Evolutionary conservation across 2,888 invertebrate genomes (phyloP).

Genomic region (Scaptomyza cyrtandrae): DNA sequence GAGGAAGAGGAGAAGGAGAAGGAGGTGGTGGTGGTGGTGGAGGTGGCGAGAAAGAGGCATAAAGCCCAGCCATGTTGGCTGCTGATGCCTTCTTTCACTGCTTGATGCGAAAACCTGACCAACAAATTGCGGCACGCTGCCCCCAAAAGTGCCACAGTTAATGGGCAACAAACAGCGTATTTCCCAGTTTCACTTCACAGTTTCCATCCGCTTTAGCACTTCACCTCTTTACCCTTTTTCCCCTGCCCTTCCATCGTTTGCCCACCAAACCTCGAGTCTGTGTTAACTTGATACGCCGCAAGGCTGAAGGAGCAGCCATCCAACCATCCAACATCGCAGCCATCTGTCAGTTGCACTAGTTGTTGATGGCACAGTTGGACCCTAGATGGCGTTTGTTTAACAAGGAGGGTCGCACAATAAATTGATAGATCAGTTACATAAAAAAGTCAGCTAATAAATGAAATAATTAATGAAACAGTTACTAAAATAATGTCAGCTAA

Average conservation of each 20-base stretch:
- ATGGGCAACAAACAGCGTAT: slow-evolving; percentile 69
- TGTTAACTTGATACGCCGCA: slow-evolving; percentile 75
- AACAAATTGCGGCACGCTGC: slow-evolving; percentile 68
- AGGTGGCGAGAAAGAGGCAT: slow-evolving; percentile 12
- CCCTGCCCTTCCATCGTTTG: neutral
- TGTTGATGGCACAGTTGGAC: slow-evolving; percentile 42
- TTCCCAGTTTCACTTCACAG: slow-evolving; percentile 43
- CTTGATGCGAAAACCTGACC: slow-evolving; percentile 60
- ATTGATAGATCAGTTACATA: slow-evolving; percentile 13
- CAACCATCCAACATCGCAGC: slow-evolving; percentile 25
- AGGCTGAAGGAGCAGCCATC: slow-evolving; percentile 63
- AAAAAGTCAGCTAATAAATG: slow-evolving; percentile 9
- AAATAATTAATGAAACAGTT: slow-evolving; percentile 4
- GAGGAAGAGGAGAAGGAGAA: neutral
- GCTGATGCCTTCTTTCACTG: slow-evolving; percentile 23
- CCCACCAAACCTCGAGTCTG: slow-evolving; percentile 55
- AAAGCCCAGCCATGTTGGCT: slow-evolving; percentile 48
- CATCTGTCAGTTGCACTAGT: slow-evolving; percentile 60
- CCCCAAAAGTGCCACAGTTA: slow-evolving; percentile 78
- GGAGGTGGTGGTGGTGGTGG: too few relatives aligned
- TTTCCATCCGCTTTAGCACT: slow-evolving; percentile 6
- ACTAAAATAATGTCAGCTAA: neutral
- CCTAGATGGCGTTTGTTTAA: slow-evolving; percentile 52
- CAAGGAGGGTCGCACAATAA: slow-evolving; percentile 29
- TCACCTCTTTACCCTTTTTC: too few relatives aligned